A percentile compares a stretch with the other conserved stretches of the same genome.
These are phyloP conservation scores for Pangasius larnaudii DNA, from an alignment of 2,797 vertebrate species.

Conservation along the genomic window DNA sequence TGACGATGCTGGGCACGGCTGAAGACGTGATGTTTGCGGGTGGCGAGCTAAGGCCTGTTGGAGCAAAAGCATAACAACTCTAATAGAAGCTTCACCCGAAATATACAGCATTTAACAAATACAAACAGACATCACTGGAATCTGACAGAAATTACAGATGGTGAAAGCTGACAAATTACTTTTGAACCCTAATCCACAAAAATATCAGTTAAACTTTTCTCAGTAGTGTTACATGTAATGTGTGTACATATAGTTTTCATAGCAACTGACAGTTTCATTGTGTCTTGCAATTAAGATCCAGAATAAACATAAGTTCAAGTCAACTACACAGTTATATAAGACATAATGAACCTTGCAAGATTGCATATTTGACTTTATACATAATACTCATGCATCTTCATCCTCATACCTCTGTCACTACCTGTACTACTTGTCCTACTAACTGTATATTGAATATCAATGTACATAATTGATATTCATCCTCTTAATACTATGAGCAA, in stretches of 20 bases:
- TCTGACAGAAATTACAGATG: neutral
- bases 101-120: constrained; percentile 32
- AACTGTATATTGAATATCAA: neutral
- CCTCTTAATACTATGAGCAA: neutral
- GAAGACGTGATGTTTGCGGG: constrained; percentile 91
- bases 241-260: neutral
- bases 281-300: neutral
- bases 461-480: neutral
- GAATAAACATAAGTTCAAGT: neutral
- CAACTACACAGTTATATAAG: neutral
- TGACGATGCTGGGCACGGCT: constrained; percentile 88
- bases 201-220: neutral
- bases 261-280: neutral
- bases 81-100: constrained; percentile 36
- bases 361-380: neutral
- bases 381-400: neutral
- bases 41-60: constrained; percentile 91
- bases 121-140: neutral
- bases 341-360: neutral
- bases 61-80: constrained; percentile 42
- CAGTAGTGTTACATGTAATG: neutral
- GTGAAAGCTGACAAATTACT: neutral
- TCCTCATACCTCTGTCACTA: neutral
- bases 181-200: neutral
- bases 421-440: neutral